These are phyloP conservation scores for Serripes groenlandicus DNA, from an alignment of 2,888 invertebrate genomes.

Conservation along the genomic window DNA sequence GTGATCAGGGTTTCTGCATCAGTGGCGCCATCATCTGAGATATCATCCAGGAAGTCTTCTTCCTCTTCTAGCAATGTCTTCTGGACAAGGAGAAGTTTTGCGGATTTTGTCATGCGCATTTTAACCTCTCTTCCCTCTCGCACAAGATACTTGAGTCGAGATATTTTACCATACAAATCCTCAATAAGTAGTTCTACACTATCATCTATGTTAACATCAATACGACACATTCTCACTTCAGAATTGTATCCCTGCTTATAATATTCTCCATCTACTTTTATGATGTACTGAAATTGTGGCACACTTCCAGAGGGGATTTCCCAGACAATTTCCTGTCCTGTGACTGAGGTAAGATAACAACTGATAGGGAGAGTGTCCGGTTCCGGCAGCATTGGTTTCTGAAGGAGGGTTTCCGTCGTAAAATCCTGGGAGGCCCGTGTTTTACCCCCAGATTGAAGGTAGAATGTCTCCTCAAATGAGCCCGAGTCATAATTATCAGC, in stretches of 20 bases:
- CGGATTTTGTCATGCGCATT: conserved; percentile 12
- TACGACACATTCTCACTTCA: conserved; percentile 47
- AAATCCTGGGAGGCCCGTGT: conserved; percentile 54
- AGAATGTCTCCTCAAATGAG: conserved; percentile 46
- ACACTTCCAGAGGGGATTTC: conserved; percentile 61
- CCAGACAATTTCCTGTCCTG: conserved; percentile 55
- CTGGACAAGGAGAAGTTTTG: conserved; percentile 3
- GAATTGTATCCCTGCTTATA: conserved; percentile 56
- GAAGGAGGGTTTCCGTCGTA: conserved; percentile 39
- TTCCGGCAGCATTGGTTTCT: conserved; percentile 31
- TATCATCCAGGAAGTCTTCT: conserved; percentile 9
- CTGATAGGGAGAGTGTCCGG: conserved; percentile 58
- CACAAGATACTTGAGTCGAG: conserved; percentile 37
- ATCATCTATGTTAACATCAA: conserved; percentile 41
- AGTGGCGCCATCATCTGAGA: conserved; percentile 10
- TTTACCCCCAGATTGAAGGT: conserved; percentile 73
- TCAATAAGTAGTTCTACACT: conserved; percentile 57
- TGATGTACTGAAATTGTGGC: conserved; percentile 69
- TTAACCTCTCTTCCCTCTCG: conserved; percentile 22
- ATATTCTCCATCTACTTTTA: conserved; percentile 54
- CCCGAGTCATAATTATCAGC: conserved; percentile 65
- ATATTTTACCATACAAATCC: conserved; percentile 57
- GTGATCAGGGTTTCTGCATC: conserved; percentile 10
- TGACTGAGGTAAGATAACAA: conserved; percentile 60
- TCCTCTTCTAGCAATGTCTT: conserved; percentile 6